Evolutionary conservation across 2,888 invertebrate species (phyloP).

Genomic region (Lottia gigantea): DNA sequence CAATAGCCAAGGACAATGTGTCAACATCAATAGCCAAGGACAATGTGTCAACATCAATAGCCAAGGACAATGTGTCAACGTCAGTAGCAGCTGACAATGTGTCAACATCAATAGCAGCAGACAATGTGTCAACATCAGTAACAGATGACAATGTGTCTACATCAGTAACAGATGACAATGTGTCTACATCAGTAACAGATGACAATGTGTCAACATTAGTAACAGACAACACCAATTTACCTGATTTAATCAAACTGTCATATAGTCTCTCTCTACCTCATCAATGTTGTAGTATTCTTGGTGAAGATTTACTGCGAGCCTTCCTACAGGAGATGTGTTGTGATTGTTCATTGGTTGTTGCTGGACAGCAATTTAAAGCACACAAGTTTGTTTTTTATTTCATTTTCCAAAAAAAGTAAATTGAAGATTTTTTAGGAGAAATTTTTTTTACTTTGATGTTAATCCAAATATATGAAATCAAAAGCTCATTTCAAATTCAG

Average conservation of each 20-base stretch:
- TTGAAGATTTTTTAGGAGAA: too few species aligned
- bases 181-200: too few species aligned
- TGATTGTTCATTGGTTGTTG: constrained; percentile 44
- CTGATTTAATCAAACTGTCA: constrained; percentile 28
- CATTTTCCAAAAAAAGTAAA: too few species aligned
- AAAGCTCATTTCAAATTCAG: too few species aligned
- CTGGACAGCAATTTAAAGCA: constrained; percentile 39
- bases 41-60: background rate
- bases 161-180: too few species aligned
- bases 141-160: too few species aligned
- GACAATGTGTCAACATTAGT: too few species aligned
- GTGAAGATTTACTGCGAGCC: constrained; percentile 45
- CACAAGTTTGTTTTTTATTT: constrained; percentile 40
- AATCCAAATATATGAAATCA: too few species aligned
- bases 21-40: background rate
- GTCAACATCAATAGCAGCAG: too few species aligned
- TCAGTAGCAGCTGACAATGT: background rate
- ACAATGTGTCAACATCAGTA: too few species aligned
- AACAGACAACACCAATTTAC: constrained; percentile 13
- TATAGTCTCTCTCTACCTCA: constrained; percentile 29
- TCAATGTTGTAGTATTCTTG: constrained; percentile 44
- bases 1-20: background rate
- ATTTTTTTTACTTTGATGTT: too few species aligned
- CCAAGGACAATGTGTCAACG: background rate
- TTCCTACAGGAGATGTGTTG: constrained; percentile 37